These are phyloP conservation scores for Psylliodes chrysocephalus DNA, from an alignment of 2,888 invertebrate species.

Conservation along the genomic window DNA sequence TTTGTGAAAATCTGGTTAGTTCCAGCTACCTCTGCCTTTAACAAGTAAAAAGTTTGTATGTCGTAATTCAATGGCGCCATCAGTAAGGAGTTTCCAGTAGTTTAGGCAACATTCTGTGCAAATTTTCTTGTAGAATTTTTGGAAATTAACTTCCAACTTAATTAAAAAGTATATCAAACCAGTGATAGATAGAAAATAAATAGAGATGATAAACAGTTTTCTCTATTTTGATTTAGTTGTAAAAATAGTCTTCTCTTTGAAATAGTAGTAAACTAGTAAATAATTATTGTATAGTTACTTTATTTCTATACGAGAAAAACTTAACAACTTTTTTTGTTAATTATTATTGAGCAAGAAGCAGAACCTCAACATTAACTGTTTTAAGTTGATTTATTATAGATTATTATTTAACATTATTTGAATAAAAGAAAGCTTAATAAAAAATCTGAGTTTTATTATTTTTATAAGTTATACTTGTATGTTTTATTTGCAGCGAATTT, in stretches of 20 bases:
- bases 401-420: slow-evolving; percentile 21
- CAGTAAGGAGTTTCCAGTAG: slow-evolving; percentile 1
- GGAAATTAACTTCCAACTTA: slow-evolving; percentile 19
- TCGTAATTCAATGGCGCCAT: no score
- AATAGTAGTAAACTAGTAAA: slow-evolving; percentile 20
- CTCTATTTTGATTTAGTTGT: slow-evolving; percentile 27
- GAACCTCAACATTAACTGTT: slow-evolving; percentile 26
- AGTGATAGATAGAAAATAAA: slow-evolving; percentile 43
- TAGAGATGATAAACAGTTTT: slow-evolving; percentile 4
- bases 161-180: slow-evolving; percentile 38
- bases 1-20: no score
- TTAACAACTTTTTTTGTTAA: slow-evolving; percentile 25
- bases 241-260: slow-evolving; percentile 13
- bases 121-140: slow-evolving; percentile 43
- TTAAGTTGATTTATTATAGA: slow-evolving; percentile 29
- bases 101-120: slow-evolving; percentile 20
- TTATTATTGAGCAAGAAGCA: slow-evolving; percentile 22
- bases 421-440: slow-evolving; percentile 20
- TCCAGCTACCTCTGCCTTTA: no score
- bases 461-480: no score
- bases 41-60: no score
- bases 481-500: no score
- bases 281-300: slow-evolving; percentile 23
- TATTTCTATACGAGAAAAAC: slow-evolving; percentile 19
- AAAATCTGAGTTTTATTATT: not conserved